Evolutionary conservation across 1,140 invertebrate species (phyloP).

Genomic region (Araneus ventricosus): DNA sequence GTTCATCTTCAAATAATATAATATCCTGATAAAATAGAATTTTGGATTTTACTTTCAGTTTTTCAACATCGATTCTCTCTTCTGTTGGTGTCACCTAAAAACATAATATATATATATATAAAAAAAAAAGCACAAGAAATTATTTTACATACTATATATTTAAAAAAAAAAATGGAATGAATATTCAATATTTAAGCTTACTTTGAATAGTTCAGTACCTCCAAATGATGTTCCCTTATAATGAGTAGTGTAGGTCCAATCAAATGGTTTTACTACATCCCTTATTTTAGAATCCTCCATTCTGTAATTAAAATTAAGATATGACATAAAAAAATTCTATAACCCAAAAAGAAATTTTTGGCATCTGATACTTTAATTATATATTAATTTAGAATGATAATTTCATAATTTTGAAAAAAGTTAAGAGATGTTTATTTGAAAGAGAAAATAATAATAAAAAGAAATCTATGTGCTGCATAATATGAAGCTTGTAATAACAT

Average conservation of each 20-base stretch:
- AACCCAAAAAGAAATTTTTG: too few species aligned
- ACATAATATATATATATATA: background rate
- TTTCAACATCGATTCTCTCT: slow-evolving; percentile 93
- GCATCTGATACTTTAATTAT: too few species aligned
- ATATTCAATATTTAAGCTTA: background rate
- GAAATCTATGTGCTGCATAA: too few species aligned
- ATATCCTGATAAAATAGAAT: slow-evolving; percentile 97
- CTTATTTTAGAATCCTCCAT: slow-evolving; percentile 84
- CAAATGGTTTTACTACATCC: slow-evolving; percentile 92
- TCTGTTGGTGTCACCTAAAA: slow-evolving; percentile 83
- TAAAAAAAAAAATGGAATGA: background rate
- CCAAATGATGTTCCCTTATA: slow-evolving; percentile 86
- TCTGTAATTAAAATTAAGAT: slow-evolving; percentile 78
- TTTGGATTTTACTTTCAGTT: slow-evolving; percentile 92
- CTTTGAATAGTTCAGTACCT: slow-evolving; percentile 21
- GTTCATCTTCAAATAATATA: slow-evolving; percentile 97
- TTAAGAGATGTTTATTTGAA: too few species aligned
- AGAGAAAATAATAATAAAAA: too few species aligned
- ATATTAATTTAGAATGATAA: too few species aligned
- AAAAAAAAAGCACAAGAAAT: too few species aligned
- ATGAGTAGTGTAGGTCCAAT: slow-evolving; percentile 98
- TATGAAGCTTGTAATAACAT: too few species aligned
- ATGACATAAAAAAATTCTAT: too few species aligned
- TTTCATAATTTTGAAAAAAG: too few species aligned
- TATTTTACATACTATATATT: background rate